A percentile compares a stretch with the other conserved stretches of the same genome.
These are phyloP conservation scores for Arbacia lixula DNA, from an alignment of 53 echinoderm and acorn worm genomes.

Conservation along the genomic window DNA sequence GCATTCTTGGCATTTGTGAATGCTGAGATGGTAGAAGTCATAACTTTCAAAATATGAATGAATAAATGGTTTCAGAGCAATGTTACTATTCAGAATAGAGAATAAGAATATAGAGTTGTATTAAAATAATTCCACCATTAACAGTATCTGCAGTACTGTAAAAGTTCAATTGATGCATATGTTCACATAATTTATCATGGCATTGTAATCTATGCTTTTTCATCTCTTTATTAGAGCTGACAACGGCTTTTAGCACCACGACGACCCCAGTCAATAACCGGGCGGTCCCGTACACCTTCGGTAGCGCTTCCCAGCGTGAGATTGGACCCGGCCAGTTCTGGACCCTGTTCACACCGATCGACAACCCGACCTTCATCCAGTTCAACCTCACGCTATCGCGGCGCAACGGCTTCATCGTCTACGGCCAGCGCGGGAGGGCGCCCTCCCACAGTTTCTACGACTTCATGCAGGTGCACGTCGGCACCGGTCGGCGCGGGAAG, in stretches of 20 bases:
- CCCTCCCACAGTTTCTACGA: conserved; percentile 93
- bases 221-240: conserved; percentile 29
- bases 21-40: no score
- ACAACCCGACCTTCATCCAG: conserved; percentile 73
- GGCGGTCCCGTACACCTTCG: conserved; percentile 62
- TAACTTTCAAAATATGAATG: no score
- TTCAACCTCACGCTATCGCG: conserved; percentile 86
- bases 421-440: conserved; percentile 75
- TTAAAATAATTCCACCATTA: no score
- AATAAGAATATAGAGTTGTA: no score
- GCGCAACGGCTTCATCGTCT: conserved; percentile 82
- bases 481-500: conserved; percentile 29
- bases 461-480: conserved; percentile 76
- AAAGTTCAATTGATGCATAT: no score
- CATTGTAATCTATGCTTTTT: neutral
- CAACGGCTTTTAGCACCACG: conserved; percentile 57
- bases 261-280: conserved; percentile 62
- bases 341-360: conserved; percentile 64
- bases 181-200: no score
- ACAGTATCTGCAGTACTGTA: no score
- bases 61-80: no score
- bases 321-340: conserved; percentile 83
- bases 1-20: no score
- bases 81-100: no score
- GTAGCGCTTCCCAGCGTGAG: conserved; percentile 56